phyloP scores from a whole-genome alignment of 1,140 invertebrate species.

The Drosophila saltans region DNA sequence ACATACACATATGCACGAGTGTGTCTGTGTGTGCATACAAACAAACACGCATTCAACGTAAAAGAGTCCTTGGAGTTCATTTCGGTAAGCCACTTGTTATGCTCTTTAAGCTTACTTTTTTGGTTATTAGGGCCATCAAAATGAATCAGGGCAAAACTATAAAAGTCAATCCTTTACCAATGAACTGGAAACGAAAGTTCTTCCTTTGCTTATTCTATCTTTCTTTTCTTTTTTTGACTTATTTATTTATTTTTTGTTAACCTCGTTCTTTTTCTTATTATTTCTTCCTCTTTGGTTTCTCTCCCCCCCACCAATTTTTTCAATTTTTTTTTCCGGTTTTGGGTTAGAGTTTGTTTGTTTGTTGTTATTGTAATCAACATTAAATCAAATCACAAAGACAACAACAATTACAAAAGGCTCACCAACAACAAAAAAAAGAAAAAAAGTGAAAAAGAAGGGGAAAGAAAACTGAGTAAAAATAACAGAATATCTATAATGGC shows the following conservation, averaged over 20 bases:
- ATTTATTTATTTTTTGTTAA: conserved; percentile 1
- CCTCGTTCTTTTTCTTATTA: conserved; percentile 3
- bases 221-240: conserved; percentile 18
- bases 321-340: conserved; percentile 40
- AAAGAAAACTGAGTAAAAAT: conserved; percentile 49
- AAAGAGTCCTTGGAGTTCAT: conserved; percentile 20
- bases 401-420: conserved; percentile 77
- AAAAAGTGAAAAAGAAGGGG: conserved; percentile 6
- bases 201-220: conserved; percentile 22
- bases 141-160: conserved; percentile 78
- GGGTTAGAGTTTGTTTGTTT: conserved; percentile 58
- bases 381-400: conserved; percentile 80
- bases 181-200: conserved; percentile 63
- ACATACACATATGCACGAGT: conserved; percentile 2
- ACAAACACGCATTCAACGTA: conserved; percentile 34
- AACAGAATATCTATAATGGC: conserved; percentile 63
- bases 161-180: conserved; percentile 67
- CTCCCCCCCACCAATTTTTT: not conserved
- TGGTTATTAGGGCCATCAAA: conserved; percentile 81
- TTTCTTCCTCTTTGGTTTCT: not conserved
- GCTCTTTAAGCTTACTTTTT: conserved; percentile 75
- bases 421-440: conserved; percentile 31
- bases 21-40: conserved; percentile 18
- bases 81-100: conserved; percentile 70
- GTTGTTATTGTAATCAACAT: conserved; percentile 81